Evolutionary conservation across 2,797 vertebrate species (phyloP), one percentile per base, ranked within the genome.

Genomic region (Pseudomugil tenellus): DNA sequence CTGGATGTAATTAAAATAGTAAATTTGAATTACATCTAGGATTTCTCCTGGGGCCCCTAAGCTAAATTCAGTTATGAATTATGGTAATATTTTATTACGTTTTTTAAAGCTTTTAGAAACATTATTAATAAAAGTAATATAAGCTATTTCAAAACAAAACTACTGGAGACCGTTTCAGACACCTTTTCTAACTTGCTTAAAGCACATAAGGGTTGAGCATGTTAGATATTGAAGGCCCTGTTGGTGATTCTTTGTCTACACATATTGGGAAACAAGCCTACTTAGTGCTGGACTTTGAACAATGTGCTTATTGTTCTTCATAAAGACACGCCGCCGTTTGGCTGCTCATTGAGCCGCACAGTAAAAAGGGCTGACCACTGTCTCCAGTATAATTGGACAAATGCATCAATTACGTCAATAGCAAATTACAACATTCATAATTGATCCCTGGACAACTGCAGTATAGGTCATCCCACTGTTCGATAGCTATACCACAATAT

Each of bases 371-470:
- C 79, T 89, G 85, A 86, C 58, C 43, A 77, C 80, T 62, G 66
- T 83, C 87, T 82, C 76, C 66, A 62, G 49, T 56, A 77, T 91
- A 92, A 91, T 91, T 91, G 90, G 84, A 90, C 85, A 84, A 91
- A 92, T 83, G 2, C 84, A 90, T 92, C 85, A 83, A 92, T 91
- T 60, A 59, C 78, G 83, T 92, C 91, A 89, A 92, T 92, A 89
- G 85, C 87, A 88, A 90, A 93, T 92, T 89, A 92, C 87, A 89
- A 89, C 88, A 83, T 90, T 92, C 85, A 88, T 90, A 90, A 93
- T 92, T 87, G 90, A 92, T 92, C 83, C 70, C 52, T 46, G 74
- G 75, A 84, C 81, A 85, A 85, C 82, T 80, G 79, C 75, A 63
- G 57, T 81, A 90, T 89, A 83, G 89, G 91, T 92, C 80, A 82